phyloP scores from a whole-genome alignment of 2,888 invertebrate species.

The Papilio demoleus region DNA sequence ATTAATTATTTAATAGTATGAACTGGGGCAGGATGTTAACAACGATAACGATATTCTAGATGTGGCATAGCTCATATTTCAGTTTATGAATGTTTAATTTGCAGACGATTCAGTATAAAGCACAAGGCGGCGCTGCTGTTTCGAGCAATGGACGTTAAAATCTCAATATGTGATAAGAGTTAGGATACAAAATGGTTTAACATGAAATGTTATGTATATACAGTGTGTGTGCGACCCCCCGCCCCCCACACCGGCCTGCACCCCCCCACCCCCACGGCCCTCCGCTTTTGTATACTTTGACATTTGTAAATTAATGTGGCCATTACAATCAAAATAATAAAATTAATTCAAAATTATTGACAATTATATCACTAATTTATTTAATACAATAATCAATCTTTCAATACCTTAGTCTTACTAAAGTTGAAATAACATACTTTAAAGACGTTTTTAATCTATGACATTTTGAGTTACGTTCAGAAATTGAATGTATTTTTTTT shows the following conservation, averaged over 20 bases:
- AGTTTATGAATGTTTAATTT: too few species aligned
- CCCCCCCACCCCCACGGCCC: conserved; percentile 2
- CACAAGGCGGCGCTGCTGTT: conserved; percentile 66
- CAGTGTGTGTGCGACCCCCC: conserved; percentile 34
- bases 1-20: too few species aligned
- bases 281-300: conserved; percentile 28
- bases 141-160: conserved; percentile 79
- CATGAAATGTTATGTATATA: conserved; percentile 54
- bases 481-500: neutral
- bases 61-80: too few species aligned
- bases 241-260: neutral
- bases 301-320: too few species aligned
- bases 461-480: neutral
- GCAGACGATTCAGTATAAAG: conserved; percentile 81
- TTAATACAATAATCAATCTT: too few species aligned
- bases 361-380: too few species aligned
- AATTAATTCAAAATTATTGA: too few species aligned
- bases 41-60: too few species aligned
- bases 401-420: too few species aligned
- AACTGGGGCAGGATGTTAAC: too few species aligned
- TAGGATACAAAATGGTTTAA: conserved; percentile 56
- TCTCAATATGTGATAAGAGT: conserved; percentile 81
- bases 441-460: neutral
- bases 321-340: too few species aligned
- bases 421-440: too few species aligned